Conservation (phyloP, 1,140 invertebrate genomes). For the Heliconius nattereri region DNA sequence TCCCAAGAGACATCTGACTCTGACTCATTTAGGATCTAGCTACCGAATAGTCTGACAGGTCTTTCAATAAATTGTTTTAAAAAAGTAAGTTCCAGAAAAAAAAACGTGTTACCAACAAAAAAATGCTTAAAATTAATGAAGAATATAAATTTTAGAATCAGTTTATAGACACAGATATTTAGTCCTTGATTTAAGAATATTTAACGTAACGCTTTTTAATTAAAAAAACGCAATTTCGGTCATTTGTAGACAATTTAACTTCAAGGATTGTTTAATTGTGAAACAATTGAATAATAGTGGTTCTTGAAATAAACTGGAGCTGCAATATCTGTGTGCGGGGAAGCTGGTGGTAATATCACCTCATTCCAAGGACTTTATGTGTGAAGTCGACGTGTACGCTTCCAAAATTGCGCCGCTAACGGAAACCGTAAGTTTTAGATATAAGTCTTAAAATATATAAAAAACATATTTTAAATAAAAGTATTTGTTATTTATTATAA, state of each 20-base stretch:
- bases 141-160: not conserved
- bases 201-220: not conserved
- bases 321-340: constrained; percentile 55
- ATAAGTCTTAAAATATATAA: not conserved
- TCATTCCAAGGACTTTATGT: constrained; percentile 59
- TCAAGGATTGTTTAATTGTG: constrained; percentile 37
- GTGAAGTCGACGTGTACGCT: constrained; percentile 59
- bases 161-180: not conserved
- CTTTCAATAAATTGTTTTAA: not conserved
- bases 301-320: constrained; percentile 44
- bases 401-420: constrained; percentile 70
- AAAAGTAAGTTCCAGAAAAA: not conserved
- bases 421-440: constrained; percentile 59
- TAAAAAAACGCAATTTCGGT: not conserved
- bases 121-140: too few relatives aligned
- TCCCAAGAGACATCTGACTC: constrained; percentile 35
- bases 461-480: not conserved
- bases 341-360: constrained; percentile 60
- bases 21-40: constrained; percentile 46
- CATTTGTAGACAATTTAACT: constrained; percentile 1
- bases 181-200: not conserved
- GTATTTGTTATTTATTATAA: too few relatives aligned
- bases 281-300: constrained; percentile 40
- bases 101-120: not conserved
- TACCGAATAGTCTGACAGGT: constrained; percentile 22